Conservation (phyloP, 2,797 vertebrate genomes). For the Mionectes olivaceus region DNA sequence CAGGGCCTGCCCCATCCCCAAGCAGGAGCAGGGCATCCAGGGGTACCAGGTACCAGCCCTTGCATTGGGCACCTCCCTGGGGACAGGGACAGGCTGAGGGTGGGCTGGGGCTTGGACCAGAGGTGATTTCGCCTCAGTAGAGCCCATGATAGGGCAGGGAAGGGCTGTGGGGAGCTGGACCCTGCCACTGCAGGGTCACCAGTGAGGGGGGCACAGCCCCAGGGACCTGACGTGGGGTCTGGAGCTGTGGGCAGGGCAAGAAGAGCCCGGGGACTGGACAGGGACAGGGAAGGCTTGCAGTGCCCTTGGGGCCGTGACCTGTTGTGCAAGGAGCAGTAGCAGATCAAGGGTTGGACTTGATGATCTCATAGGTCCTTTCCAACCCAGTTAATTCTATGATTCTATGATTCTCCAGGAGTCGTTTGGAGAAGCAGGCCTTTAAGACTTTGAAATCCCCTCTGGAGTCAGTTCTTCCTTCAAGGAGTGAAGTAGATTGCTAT, state of each 20-base stretch:
- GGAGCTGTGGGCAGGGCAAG: rapidly evolving
- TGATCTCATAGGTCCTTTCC: too few relatives aligned
- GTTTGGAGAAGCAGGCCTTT: neutral
- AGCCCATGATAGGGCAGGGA: rapidly evolving
- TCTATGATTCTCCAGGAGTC: neutral
- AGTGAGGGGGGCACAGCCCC: rapidly evolving
- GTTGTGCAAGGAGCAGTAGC: rapidly evolving
- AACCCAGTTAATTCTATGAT: too few relatives aligned
- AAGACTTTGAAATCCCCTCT: neutral
- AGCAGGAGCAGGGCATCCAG: too few relatives aligned
- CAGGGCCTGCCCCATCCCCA: neutral
- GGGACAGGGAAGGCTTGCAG: too few relatives aligned
- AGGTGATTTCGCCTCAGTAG: too few relatives aligned
- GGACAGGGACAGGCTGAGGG: neutral
- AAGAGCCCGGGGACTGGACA: neutral
- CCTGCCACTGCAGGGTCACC: rapidly evolving
- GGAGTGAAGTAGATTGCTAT: neutral
- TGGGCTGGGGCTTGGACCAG: too few relatives aligned
- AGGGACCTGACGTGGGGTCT: neutral
- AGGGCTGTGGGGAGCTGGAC: neutral
- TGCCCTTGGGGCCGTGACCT: rapidly evolving
- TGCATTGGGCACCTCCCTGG: rapidly evolving
- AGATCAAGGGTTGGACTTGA: too few relatives aligned
- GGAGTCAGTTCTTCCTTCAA: neutral
- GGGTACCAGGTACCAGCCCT: neutral